phyloP scores from a whole-genome alignment of 1,140 invertebrate species.

The Drosophila pallidifrons region DNA sequence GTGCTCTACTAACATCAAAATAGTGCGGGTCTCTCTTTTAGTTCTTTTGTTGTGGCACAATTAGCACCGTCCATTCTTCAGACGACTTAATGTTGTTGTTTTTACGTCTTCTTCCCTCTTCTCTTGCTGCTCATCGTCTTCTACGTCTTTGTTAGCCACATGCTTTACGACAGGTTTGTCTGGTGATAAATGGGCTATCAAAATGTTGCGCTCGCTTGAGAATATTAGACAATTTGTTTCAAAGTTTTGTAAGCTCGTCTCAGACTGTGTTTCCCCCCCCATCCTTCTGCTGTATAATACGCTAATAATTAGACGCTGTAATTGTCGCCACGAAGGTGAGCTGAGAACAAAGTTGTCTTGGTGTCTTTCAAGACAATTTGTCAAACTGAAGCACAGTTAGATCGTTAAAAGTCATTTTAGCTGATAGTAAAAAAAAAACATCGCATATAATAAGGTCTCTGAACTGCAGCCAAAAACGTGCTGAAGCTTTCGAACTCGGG shows the following conservation, averaged over 20 bases:
- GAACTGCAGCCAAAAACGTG: neutral
- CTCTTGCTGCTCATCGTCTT: conserved; percentile 12
- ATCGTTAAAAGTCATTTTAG: conserved; percentile 13
- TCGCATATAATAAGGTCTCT: neutral
- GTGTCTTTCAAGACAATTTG: conserved; percentile 20
- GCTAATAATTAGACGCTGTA: conserved; percentile 42
- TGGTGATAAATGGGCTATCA: conserved; percentile 51
- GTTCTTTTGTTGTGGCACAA: conserved; percentile 48
- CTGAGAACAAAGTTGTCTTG: conserved; percentile 18
- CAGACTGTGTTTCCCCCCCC: neutral
- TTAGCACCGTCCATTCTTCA: conserved; percentile 48
- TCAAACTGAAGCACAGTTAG: conserved; percentile 29
- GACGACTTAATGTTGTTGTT: conserved; percentile 34
- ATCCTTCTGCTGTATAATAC: conserved; percentile 28
- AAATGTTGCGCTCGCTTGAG: conserved; percentile 42
- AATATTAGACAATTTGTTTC: conserved; percentile 43
- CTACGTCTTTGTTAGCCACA: conserved; percentile 20
- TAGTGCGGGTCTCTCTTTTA: conserved; percentile 24
- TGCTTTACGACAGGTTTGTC: conserved; percentile 41
- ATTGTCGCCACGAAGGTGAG: conserved; percentile 36
- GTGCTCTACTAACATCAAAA: conserved; percentile 53
- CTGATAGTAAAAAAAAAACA: conserved; percentile 6
- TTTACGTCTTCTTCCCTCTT: neutral
- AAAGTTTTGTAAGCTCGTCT: conserved; percentile 33
- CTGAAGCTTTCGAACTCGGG: neutral